Conservation (phyloP, 2,113 vertebrate species). For the Ptyas mucosa region DNA sequence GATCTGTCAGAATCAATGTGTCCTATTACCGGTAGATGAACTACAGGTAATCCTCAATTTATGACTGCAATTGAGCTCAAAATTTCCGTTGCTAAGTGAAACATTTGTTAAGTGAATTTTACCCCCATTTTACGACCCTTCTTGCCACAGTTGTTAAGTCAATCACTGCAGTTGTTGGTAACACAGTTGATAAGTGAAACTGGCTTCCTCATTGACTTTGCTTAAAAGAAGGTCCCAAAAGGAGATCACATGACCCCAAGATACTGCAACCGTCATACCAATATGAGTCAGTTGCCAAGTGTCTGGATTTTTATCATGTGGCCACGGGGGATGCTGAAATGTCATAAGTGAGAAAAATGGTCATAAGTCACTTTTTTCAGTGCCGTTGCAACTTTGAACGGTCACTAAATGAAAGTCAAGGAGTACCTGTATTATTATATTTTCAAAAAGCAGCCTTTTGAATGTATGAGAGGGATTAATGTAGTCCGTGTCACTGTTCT, state of each 20-base stretch:
- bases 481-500: background rate
- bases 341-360: background rate
- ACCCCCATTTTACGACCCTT: background rate
- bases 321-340: background rate
- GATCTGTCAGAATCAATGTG: background rate
- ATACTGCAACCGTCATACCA: background rate
- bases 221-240: background rate
- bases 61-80: background rate
- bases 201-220: background rate
- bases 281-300: background rate
- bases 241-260: background rate
- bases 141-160: background rate
- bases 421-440: background rate
- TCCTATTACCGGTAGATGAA: background rate
- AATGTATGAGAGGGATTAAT: background rate
- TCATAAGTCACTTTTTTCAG: background rate
- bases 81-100: background rate
- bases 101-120: background rate
- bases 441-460: background rate
- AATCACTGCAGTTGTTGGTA: background rate
- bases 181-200: background rate
- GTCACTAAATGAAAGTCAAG: background rate
- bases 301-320: background rate
- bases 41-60: background rate
- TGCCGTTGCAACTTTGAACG: background rate